Evolutionary conservation across 2,113 vertebrate genomes (phyloP).

Genomic region (Seriola quinqueradiata): DNA sequence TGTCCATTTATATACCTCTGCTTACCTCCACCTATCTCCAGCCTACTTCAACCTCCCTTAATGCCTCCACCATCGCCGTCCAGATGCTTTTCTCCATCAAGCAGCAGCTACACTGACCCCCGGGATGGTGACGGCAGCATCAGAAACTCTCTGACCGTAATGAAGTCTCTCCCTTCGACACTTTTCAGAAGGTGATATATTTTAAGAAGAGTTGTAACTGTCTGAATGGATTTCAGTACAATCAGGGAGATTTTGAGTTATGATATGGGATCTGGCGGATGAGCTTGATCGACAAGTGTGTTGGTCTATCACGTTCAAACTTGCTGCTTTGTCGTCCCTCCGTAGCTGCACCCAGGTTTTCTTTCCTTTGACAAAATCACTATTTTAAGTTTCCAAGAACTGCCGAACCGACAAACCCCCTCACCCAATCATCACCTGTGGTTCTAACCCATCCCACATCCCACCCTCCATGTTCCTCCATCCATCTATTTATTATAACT

Average conservation of each 20-base stretch:
- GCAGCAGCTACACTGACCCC: not conserved
- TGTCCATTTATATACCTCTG: conserved; percentile 15
- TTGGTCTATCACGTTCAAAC: not conserved
- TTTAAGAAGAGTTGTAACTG: not conserved
- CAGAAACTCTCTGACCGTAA: not conserved
- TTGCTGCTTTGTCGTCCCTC: not conserved
- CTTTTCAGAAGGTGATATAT: not conserved
- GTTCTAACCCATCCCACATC: too few species aligned
- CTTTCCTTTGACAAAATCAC: too few species aligned
- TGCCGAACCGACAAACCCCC: too few species aligned
- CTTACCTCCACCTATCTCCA: not conserved
- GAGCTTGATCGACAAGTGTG: not conserved
- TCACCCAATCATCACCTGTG: too few species aligned
- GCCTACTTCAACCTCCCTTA: not conserved
- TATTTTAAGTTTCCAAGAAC: too few species aligned
- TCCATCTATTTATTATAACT: too few species aligned
- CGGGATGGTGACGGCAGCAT: not conserved
- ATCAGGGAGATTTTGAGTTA: not conserved
- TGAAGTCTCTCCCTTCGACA: not conserved
- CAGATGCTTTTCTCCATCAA: not conserved
- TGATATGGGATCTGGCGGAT: not conserved
- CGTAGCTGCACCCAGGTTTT: not conserved
- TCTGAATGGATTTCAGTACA: not conserved
- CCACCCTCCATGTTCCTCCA: too few species aligned
- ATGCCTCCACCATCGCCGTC: not conserved